Conservation (phyloP, 1,140 invertebrate species). For the Colletes gigas region DNA sequence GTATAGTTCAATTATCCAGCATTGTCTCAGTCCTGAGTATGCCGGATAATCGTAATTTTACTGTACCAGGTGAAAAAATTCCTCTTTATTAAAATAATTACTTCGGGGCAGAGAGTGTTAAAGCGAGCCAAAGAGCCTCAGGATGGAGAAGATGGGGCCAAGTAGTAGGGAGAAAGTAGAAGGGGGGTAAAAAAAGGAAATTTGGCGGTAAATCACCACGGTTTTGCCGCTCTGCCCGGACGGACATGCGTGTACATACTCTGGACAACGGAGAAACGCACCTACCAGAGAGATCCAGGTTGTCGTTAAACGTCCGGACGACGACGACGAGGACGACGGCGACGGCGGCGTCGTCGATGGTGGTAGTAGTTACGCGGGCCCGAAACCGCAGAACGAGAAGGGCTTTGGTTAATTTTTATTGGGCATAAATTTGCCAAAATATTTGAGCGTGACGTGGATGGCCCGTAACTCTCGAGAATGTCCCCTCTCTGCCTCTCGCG, state of each 20-base stretch:
- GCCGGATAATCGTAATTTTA: no score
- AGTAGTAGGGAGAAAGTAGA: constrained; percentile 20
- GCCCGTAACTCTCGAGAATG: constrained; percentile 71
- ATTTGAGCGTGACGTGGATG: constrained; percentile 76
- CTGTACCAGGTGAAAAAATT: no score
- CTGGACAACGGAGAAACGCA: constrained; percentile 41
- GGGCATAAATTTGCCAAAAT: constrained; percentile 79
- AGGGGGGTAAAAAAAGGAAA: constrained; percentile 58
- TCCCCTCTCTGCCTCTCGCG: constrained; percentile 25
- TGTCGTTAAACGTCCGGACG: constrained; percentile 73
- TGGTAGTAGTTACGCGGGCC: constrained; percentile 31
- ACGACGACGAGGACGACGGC: constrained; percentile 14
- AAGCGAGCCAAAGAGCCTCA: background rate
- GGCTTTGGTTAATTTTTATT: constrained; percentile 79
- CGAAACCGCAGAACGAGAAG: constrained; percentile 63
- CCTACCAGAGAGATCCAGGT: constrained; percentile 64
- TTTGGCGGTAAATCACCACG: constrained; percentile 73
- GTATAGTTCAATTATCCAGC: no score
- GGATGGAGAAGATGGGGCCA: background rate
- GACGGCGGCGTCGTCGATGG: constrained; percentile 23
- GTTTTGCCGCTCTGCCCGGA: constrained; percentile 59
- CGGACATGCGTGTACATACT: constrained; percentile 35
- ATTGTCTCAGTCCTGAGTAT: no score
- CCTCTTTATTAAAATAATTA: no score
- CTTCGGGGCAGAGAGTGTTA: background rate